Evolutionary conservation across 2,888 invertebrate genomes (phyloP), one percentile per base, ranked within the genome.

Genomic region (Calliphora vomitoria): DNA sequence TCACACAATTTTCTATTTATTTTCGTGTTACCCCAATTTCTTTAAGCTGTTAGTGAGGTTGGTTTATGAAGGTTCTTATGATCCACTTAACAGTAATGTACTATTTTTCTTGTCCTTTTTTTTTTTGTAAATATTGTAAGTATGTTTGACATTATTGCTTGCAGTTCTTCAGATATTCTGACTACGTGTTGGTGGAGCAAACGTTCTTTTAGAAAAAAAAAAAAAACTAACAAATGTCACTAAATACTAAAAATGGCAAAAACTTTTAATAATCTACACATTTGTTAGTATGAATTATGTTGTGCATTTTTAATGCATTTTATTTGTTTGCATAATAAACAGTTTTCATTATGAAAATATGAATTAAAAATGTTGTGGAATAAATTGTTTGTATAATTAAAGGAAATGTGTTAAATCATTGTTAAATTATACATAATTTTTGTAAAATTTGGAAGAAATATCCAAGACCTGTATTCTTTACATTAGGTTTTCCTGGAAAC

Each of bases 61-160:
- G 13, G 4, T 5, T 75, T 20, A 47, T 50, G 62, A 74, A 69
- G 75, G 75, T 75, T 75, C 75, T 82, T 82, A 68, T 68, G 75
- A 74, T 62, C 75, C 74, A 18, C 82, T 75, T 82, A 68, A 62
- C 38, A 47, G 31, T 3, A 50, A 35, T 69, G 10, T 10, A 25
- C 13, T 58, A 25, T 55, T 31, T 13, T 58, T 58, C 55, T 20
- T 20, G 10, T 25, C 13, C 25, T 31, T 25, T n/a, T n/a, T 4
- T 13, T 41, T 6, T 8, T n/a, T n/a, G n/a, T n/a, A n/a, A n/a
- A 18, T 4, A 5, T 18, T 53, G 53, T 53, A n/a, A n/a, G 53
- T 53, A 18, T 3, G 6, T 53, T 53, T 53, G 18, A 53, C n/a
- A 18, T 18, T 1, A 8, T 58, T 58, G 20, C 25, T 58, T 13